These are phyloP conservation scores for Rhagophthalmus giganteus DNA, from an alignment of 2,888 invertebrate species.

Conservation along the genomic window DNA sequence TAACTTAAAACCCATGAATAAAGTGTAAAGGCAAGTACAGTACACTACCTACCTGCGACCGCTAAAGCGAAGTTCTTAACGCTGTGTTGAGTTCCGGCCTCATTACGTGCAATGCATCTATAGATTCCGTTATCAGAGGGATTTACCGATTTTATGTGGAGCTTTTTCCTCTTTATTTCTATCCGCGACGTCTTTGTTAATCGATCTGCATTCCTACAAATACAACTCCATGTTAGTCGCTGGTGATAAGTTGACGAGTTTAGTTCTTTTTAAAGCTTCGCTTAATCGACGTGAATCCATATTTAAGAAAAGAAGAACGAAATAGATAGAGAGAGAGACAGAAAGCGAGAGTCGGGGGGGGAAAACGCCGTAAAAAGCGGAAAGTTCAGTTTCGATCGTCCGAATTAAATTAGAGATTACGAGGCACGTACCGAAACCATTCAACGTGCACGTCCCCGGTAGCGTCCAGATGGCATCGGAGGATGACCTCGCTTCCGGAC, in stretches of 20 bases:
- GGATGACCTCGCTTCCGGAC: slow-evolving; percentile 59
- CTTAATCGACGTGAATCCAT: neutral
- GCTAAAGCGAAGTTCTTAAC: slow-evolving; percentile 57
- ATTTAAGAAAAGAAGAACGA: neutral
- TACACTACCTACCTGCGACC: slow-evolving; percentile 55
- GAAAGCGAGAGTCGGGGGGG: no score
- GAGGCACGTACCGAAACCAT: slow-evolving; percentile 63
- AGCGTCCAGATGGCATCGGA: slow-evolving; percentile 68
- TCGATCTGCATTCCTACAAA: slow-evolving; percentile 64
- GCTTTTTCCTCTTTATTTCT: slow-evolving; percentile 62
- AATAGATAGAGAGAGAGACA: no score
- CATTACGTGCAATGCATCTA: slow-evolving; percentile 70
- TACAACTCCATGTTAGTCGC: neutral
- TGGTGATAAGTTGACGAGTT: neutral
- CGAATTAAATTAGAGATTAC: slow-evolving; percentile 20
- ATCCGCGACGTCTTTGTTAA: slow-evolving; percentile 62
- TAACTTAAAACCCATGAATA: neutral
- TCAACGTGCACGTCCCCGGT: slow-evolving; percentile 67
- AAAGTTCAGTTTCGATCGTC: no score
- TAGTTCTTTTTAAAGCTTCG: neutral
- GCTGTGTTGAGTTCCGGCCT: slow-evolving; percentile 63
- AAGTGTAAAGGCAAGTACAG: neutral
- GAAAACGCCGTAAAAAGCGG: no score
- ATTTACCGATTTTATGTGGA: slow-evolving; percentile 61
- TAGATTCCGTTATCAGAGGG: slow-evolving; percentile 73